These are phyloP conservation scores for Leucophenga varia DNA, from an alignment of 1,140 invertebrate species.

Conservation along the genomic window DNA sequence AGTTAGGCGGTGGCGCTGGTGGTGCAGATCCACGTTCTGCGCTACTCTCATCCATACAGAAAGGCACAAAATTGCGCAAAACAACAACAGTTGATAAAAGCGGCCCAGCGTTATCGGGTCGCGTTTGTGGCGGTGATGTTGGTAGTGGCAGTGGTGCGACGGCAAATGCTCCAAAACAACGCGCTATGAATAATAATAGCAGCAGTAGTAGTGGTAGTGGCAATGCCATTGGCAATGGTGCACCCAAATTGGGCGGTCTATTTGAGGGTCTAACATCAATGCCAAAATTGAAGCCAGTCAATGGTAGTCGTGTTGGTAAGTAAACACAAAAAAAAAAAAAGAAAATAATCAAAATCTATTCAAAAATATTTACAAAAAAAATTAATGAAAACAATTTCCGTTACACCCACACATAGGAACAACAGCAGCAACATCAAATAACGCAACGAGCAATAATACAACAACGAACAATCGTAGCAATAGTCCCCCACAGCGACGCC, in stretches of 20 bases:
- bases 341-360: constrained; percentile 13
- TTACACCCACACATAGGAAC: background rate
- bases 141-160: constrained; percentile 11
- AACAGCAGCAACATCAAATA: constrained; percentile 11
- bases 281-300: constrained; percentile 81
- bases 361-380: constrained; percentile 17
- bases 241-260: constrained; percentile 70
- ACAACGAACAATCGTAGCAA: constrained; percentile 29
- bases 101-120: constrained; percentile 72
- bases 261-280: constrained; percentile 77
- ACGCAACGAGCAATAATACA: constrained; percentile 18
- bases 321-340: constrained; percentile 25
- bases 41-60: constrained; percentile 78
- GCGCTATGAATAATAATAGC: constrained; percentile 33
- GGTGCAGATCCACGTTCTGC: constrained; percentile 65
- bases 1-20: constrained; percentile 54
- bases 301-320: constrained; percentile 57
- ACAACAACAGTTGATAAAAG: constrained; percentile 87
- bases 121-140: constrained; percentile 25
- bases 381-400: constrained; percentile 2
- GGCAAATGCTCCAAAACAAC: constrained; percentile 55
- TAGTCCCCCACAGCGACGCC: constrained; percentile 30
- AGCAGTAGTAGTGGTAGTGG: constrained; percentile 54
- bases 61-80: constrained; percentile 81
- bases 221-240: constrained; percentile 56